Evolutionary conservation across 2,888 invertebrate genomes (phyloP), one percentile per base, ranked within the genome.

Genomic region (Gnatocerus cornutus): DNA sequence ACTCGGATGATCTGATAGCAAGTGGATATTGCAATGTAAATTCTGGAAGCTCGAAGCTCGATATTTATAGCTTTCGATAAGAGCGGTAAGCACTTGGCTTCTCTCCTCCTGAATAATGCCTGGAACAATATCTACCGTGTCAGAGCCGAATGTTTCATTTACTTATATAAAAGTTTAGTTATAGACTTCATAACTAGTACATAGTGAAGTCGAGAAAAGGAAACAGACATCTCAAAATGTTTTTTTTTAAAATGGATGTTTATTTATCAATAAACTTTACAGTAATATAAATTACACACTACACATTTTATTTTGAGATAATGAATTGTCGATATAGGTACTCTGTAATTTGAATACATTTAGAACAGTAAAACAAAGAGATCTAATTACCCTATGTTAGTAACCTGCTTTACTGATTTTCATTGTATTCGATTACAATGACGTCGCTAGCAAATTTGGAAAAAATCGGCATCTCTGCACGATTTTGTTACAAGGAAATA

Each of bases 11-110:
- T 79, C 79, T 78, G 74, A 76, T 76, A 77, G 75, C 76, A 78
- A 79, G 78, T 80, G 78, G 79, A 79, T 80, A 80, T 80, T 78
- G 79, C 79, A 78, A 79, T 79, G 79, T 79, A 80, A 79, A 80
- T 80, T 80, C 79, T 74, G 76, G 74, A 75, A 78, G 80, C 78
- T 76, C 78, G 71, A 77, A 72, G 73, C 74, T 69, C 72, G 73
- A 73, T 71, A 74, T 75, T 74, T 72, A 78, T 78, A 72, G 77
- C 76, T 78, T 75, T 74, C 77, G 78, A 78, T 78, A 78, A 77
- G 76, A 71, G 73, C 72, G 67, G 75, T 74, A 77, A 75, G 74
- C 74, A 73, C 71, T 77, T 74, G 74, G 73, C 73, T 71, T 75
- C 73, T 21, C 21, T 66, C 73, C 71, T 68, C 73, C 64, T 74